phyloP scores from a whole-genome alignment of 1,140 invertebrate genomes.

The Drosophila saltans region DNA sequence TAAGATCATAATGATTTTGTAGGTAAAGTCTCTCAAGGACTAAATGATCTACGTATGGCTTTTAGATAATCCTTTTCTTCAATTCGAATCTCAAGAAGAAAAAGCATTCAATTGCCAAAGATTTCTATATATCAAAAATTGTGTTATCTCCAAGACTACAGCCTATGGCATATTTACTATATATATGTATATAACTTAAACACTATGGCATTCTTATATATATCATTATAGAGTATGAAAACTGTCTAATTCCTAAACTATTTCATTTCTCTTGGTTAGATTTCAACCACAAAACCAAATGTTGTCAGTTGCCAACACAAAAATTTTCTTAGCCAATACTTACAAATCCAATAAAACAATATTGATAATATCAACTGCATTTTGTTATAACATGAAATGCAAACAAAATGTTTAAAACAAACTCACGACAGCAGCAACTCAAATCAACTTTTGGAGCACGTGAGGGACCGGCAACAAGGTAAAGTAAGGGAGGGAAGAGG shows the following conservation, averaged over 20 bases:
- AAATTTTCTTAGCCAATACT: conserved; percentile 6
- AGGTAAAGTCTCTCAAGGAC: too few relatives aligned
- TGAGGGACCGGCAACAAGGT: conserved; percentile 40
- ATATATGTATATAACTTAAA: too few relatives aligned
- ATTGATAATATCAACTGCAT: conserved; percentile 64
- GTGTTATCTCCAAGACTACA: too few relatives aligned
- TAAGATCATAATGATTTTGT: too few relatives aligned
- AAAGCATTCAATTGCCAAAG: too few relatives aligned
- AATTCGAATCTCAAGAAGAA: too few relatives aligned
- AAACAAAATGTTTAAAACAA: conserved; percentile 44
- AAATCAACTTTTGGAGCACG: conserved; percentile 39
- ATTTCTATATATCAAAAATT: too few relatives aligned
- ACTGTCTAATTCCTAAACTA: not conserved
- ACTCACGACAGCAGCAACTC: conserved; percentile 4
- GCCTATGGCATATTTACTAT: too few relatives aligned
- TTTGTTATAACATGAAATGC: conserved; percentile 55
- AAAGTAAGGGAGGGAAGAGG: not conserved
- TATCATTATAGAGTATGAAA: not conserved
- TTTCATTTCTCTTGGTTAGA: not conserved
- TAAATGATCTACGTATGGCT: too few relatives aligned
- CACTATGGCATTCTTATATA: too few relatives aligned
- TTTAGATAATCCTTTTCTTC: too few relatives aligned
- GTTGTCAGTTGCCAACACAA: not conserved
- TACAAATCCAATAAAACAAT: conserved; percentile 53
- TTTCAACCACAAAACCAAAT: not conserved